phyloP scores from a whole-genome alignment of 2,888 invertebrate genomes.

The Drosophila lacicola region DNA sequence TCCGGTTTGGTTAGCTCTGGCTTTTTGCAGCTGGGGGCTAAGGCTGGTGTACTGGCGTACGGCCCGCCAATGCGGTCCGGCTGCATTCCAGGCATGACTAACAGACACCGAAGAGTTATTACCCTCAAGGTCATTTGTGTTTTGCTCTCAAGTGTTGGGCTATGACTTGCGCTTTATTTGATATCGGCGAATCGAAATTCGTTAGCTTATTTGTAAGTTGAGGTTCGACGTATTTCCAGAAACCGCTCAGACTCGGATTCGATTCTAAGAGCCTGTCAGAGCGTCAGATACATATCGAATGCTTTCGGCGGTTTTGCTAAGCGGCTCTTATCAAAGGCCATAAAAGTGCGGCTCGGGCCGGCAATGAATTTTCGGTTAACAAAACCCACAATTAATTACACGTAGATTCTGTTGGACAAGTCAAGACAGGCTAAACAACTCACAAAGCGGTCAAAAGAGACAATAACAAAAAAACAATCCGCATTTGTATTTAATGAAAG shows the following conservation, averaged over 20 bases:
- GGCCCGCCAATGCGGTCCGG: conserved; percentile 67
- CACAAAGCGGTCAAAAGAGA: conserved; percentile 7
- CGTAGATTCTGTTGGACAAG: conserved; percentile 13
- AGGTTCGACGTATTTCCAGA: not conserved
- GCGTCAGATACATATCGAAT: not conserved
- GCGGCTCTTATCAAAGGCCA: conserved; percentile 24
- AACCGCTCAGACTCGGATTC: not conserved
- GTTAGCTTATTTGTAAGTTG: conserved; percentile 21
- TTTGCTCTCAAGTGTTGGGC: conserved; percentile 27
- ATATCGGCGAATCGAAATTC: conserved; percentile 20
- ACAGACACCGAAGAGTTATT: conserved; percentile 69
- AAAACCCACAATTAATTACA: conserved; percentile 46
- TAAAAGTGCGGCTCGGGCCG: not conserved
- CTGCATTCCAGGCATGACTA: conserved; percentile 78
- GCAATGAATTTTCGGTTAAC: conserved; percentile 12
- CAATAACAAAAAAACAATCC: conserved; percentile 18
- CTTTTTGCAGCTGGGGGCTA: conserved; percentile 52
- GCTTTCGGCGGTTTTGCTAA: not conserved
- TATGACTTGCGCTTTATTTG: conserved; percentile 46
- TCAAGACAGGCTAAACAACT: conserved; percentile 1
- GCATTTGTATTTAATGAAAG: conserved; percentile 58
- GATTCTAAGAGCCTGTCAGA: conserved; percentile 19
- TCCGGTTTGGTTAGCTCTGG: conserved; percentile 64
- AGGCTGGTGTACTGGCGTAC: conserved; percentile 20
- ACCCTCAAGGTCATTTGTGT: conserved; percentile 75